A percentile compares a stretch with the other conserved stretches of the same genome.
Conservation (phyloP, 2,888 invertebrate species). For the Pristionchus japonicus region DNA sequence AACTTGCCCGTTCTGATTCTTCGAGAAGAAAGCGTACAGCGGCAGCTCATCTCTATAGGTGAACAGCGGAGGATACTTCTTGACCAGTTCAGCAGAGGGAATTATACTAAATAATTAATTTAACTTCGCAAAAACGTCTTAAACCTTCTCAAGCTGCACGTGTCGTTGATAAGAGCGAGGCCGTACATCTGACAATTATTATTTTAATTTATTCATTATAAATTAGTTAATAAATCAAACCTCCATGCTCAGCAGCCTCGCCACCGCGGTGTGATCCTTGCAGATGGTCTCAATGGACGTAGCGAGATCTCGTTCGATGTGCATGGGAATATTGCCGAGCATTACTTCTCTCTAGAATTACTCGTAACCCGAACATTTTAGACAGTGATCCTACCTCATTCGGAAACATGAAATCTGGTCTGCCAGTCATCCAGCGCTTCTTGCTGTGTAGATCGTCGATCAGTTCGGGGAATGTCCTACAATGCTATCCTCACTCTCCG, state of each 20-base stretch:
- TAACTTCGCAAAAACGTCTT: background rate
- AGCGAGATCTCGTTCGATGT: background rate
- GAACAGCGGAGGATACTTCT: background rate
- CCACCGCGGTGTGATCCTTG: background rate
- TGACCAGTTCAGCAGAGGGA: background rate
- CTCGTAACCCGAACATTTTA: background rate
- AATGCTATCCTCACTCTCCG: too few relatives aligned
- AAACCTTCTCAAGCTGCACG: background rate
- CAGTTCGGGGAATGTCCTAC: background rate
- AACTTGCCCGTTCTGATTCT: background rate
- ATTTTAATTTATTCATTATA: background rate
- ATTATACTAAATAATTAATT: background rate
- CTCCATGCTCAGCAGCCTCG: background rate
- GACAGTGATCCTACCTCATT: background rate
- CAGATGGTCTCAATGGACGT: background rate
- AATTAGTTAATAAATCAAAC: background rate
- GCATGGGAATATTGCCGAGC: background rate
- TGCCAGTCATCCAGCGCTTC: background rate
- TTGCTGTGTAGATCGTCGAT: background rate
- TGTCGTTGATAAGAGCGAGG: background rate
- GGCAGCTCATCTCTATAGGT: background rate
- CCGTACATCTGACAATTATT: background rate
- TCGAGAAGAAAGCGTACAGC: background rate
- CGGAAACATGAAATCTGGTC: background rate
- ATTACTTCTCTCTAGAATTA: background rate